Base-by-base conservation (phyloP, 23 tunicate genomes). In the Phallusia fumigata region DNA sequence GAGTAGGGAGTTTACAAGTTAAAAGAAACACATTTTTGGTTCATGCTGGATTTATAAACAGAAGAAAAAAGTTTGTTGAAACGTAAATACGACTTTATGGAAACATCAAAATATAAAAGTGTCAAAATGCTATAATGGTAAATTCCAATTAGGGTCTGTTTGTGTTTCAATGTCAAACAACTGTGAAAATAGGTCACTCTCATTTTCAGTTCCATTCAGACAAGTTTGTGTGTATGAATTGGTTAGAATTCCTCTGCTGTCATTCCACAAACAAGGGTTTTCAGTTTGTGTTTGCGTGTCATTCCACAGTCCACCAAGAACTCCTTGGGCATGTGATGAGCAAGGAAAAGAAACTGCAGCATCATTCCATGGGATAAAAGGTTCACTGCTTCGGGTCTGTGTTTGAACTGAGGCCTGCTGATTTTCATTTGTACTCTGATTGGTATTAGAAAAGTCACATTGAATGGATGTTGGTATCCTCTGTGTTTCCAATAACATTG, bases 241-340 rank as follows among this genome's bases (percentile, higher is more conserved):
- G 8, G 69, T 58, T 22, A 58, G 69, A 6, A 58, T 58, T 13
- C 69, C 69, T 6, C 69, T 8, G 28, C 13, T 58, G 26, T 58
- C 69, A 58, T 58, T 24, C 69, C 69, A 58, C 8, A 22, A 58
- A 58, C 69, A 58, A 21, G 28, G 69, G 13, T 58, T 58, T 22
- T 58, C 69, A 58, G 69, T 58, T 58, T 58, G 69, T 58, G 69
- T 58, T 24, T 58, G 69, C 8, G 28, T 58, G 69, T 58, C 69
- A 58, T 58, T 58, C 69, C 69, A 58, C 28, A 58, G 3, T 21
- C 69, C 28, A 58, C 13, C 13, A 22, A 58, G 1, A 58, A 22
- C 28, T 21, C 16, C 28, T 21, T 58, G 28, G 28, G 1, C 16
- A 58, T 13, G 8, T 1, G 69, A 58, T 8, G 69, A 1, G 3